Percentiles rank a stretch among this genome's conserved stretches.
These are phyloP conservation scores for Chitala chitala DNA, from an alignment of 2,113 vertebrate genomes.

Conservation along the genomic window DNA sequence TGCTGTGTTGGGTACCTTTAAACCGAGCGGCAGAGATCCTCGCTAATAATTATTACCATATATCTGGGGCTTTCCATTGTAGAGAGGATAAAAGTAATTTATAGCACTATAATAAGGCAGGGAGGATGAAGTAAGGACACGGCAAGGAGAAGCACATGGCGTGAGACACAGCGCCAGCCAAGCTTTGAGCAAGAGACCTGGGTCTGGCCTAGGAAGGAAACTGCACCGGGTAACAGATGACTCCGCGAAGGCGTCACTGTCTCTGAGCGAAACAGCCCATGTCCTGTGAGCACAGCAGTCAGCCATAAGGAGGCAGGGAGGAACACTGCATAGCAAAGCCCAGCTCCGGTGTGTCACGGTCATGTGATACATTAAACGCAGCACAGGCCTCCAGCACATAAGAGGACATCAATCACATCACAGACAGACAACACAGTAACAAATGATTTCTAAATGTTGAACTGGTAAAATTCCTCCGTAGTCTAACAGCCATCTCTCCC, in stretches of 20 bases:
- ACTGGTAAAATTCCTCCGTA: too few relatives aligned
- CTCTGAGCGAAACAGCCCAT: neutral
- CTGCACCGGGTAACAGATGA: neutral
- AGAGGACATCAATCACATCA: too few relatives aligned
- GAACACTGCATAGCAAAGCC: too few relatives aligned
- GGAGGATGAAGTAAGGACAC: neutral
- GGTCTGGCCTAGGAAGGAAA: neutral
- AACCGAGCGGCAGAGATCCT: neutral
- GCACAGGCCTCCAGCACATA: too few relatives aligned
- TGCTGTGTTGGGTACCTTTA: neutral
- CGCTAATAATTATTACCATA: neutral
- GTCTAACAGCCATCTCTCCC: neutral
- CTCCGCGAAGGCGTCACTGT: too few relatives aligned
- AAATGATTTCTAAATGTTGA: too few relatives aligned
- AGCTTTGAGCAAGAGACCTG: neutral
- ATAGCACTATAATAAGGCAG: neutral
- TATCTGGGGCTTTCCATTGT: neutral
- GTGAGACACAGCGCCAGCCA: neutral
- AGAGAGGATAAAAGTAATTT: neutral
- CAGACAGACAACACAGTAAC: too few relatives aligned
- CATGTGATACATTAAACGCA: neutral
- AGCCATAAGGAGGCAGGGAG: too few relatives aligned
- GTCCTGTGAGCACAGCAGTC: neutral
- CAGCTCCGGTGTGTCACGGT: neutral
- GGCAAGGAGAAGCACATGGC: neutral